Percentiles rank a stretch among this genome's conserved stretches.
These are phyloP conservation scores for Australoheros scitulus DNA, from an alignment of 2,113 vertebrate genomes.

Conservation along the genomic window DNA sequence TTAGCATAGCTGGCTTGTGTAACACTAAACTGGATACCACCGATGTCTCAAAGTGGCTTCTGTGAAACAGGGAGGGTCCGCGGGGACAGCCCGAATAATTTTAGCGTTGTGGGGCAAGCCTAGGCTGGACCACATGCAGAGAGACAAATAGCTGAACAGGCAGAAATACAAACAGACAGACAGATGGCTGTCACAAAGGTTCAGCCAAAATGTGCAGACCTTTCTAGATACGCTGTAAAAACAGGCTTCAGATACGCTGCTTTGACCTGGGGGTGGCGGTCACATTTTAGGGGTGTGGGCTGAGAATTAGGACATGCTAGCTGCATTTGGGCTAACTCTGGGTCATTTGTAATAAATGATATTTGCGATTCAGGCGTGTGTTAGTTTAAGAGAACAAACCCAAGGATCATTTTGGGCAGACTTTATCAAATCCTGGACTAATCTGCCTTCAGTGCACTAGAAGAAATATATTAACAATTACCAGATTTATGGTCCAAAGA, in stretches of 20 bases:
- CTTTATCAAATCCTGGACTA: not conserved
- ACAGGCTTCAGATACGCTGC: not conserved
- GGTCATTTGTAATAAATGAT: not conserved
- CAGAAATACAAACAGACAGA: slow-evolving; percentile 1
- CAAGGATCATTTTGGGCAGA: not conserved
- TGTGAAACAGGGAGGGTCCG: slow-evolving; percentile 41
- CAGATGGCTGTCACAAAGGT: not conserved
- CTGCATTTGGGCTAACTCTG: not conserved
- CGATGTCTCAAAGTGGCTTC: slow-evolving; percentile 43
- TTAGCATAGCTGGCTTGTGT: slow-evolving; percentile 13
- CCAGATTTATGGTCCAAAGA: not conserved
- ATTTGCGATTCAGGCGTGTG: not conserved
- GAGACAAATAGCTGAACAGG: not conserved
- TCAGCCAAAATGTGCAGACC: not conserved
- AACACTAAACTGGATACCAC: slow-evolving; percentile 49
- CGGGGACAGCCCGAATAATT: slow-evolving; percentile 65
- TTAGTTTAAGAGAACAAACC: too few relatives aligned
- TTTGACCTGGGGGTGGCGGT: not conserved
- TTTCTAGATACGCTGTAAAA: not conserved
- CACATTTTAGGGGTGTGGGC: not conserved
- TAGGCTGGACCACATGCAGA: slow-evolving; percentile 15
- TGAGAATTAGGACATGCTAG: not conserved
- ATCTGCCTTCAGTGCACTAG: too few relatives aligned
- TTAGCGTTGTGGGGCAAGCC: slow-evolving; percentile 55
- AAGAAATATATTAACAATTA: not conserved